Base-by-base conservation (phyloP, 2,113 vertebrate genomes). In the Thalassarche chlororhynchos region DNA sequence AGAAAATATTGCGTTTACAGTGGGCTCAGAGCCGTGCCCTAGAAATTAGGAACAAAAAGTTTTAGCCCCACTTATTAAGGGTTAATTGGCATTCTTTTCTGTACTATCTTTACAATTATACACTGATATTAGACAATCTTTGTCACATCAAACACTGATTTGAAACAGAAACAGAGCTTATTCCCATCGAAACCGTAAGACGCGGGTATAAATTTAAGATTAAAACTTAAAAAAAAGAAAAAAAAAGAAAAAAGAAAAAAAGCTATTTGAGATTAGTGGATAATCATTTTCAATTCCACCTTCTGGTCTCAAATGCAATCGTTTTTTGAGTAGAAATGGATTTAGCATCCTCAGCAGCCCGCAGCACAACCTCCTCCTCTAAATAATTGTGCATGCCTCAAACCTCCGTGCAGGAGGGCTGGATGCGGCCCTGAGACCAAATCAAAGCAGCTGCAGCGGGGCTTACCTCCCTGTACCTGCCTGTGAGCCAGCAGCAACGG, bases 351-450 rank as follows among this genome's bases (percentile, higher is more conserved):
- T 83, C 38, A 71, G 58, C 66, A 75, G 55, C 34, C 17, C 0
- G 1, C n/a, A 81, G 36, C 66, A 68, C 51, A 58, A 58, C 60
- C 28, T 69, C n/a, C 47, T 76, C 40, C 61, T 46, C 42, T 29
- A 29, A 70, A 6, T 12, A 60, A 9, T 21, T 2, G 3, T 4
- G 18, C 11, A 3, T 2, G 7, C 34, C 65, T 32, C 66, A n/a
- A 10, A 44, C 31, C 80, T 74, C 31, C 0, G 2, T 2, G 14
- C 65, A 38, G 65, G 65, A 86, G 61, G 68, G 68, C 32, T 42
- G 58, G 81, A 74, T 51, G 24, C 0, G 5, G 58, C 18, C 20
- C 9, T 0, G 3, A 52, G 21, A 31, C 42, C 2, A 2, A 64
- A 32, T 0, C 15, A 9, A 24, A 62, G 66, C 8, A 10, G 52